Evolutionary conservation across 2,113 vertebrate genomes (phyloP).

Genomic region (Spea bombifrons): DNA sequence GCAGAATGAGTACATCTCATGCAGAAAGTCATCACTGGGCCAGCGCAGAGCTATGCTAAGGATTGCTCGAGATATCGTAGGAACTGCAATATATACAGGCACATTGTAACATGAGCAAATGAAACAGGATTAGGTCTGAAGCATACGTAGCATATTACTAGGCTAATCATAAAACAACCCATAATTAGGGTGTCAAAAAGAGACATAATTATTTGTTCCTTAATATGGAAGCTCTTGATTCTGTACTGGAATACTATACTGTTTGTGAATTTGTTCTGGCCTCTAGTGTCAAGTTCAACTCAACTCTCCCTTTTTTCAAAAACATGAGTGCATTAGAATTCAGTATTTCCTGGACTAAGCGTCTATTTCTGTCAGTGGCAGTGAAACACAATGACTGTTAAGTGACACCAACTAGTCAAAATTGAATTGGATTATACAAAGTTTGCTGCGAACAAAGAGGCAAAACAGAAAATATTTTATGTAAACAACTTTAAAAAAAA

Average conservation of each 20-base stretch:
- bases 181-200: background rate
- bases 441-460: too few species aligned
- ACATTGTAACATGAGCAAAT: background rate
- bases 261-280: background rate
- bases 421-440: too few species aligned
- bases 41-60: background rate
- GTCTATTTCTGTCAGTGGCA: too few species aligned
- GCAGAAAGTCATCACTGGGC: slow-evolving; percentile 7
- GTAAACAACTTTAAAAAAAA: too few species aligned
- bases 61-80: background rate
- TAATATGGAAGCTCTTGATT: background rate
- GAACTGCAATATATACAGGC: too few species aligned
- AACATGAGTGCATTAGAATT: too few species aligned
- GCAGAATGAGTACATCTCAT: background rate
- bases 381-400: too few species aligned
- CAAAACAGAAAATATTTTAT: too few species aligned
- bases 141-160: background rate
- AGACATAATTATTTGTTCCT: slow-evolving; percentile 23
- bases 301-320: too few species aligned
- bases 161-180: background rate
- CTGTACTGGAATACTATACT: background rate
- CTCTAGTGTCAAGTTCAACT: slow-evolving; percentile 8
- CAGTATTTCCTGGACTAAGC: too few species aligned
- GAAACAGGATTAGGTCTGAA: background rate
- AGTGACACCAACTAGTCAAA: too few species aligned